These are phyloP conservation scores for Rhinolophus sinicus DNA, from an alignment of 2,113 vertebrate species.

Conservation along the genomic window DNA sequence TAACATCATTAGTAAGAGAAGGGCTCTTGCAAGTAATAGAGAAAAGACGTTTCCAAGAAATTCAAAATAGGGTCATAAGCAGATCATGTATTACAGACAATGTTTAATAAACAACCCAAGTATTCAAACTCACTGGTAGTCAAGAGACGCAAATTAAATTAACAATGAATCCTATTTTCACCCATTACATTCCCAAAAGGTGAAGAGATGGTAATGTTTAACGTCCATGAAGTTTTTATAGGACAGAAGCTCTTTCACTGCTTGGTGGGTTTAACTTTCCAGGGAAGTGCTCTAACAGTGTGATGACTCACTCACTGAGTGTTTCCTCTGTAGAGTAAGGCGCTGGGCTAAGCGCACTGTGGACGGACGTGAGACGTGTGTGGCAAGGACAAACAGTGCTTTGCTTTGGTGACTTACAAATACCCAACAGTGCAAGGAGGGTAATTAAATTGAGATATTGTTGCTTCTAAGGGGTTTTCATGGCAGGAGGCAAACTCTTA, in stretches of 20 bases:
- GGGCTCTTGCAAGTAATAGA: not conserved
- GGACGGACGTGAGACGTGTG: fast-evolving
- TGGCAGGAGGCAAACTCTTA: not conserved
- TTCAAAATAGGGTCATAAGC: not conserved
- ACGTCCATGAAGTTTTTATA: not conserved
- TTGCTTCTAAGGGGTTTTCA: not conserved
- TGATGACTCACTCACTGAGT: no score
- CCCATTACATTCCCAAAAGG: not conserved
- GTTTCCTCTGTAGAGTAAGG: not conserved
- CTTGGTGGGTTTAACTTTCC: not conserved
- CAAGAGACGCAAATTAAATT: not conserved
- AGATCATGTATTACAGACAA: not conserved
- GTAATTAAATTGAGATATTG: not conserved
- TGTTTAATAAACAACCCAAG: not conserved
- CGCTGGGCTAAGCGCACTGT: fast-evolving
- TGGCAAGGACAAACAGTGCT: not conserved
- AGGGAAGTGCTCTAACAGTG: not conserved
- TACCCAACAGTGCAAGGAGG: not conserved
- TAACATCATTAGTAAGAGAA: not conserved
- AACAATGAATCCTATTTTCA: not conserved
- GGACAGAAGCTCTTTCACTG: not conserved
- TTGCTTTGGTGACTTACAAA: not conserved
- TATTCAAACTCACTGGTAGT: not conserved
- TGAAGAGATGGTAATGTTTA: not conserved
- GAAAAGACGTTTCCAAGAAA: not conserved